phyloP scores from a whole-genome alignment of 1,140 invertebrate species.

The Berghia stephanieae region DNA sequence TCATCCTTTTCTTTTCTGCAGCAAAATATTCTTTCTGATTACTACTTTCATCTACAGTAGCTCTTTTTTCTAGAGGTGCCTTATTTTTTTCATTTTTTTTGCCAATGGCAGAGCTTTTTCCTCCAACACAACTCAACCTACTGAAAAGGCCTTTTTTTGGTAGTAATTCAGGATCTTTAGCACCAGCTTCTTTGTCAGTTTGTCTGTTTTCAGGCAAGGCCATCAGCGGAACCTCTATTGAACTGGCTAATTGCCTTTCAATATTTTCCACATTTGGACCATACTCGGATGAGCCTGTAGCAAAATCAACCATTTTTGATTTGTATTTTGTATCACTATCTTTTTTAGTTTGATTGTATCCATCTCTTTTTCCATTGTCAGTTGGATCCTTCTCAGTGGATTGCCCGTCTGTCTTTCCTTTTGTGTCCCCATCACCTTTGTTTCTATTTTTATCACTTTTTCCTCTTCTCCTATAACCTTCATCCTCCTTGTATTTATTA shows the following conservation, averaged over 20 bases:
- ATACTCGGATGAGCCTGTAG: too few species aligned
- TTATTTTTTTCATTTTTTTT: not conserved
- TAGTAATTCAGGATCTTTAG: not conserved
- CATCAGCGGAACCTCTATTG: not conserved
- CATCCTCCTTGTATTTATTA: not conserved
- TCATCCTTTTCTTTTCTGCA: not conserved
- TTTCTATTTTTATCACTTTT: not conserved
- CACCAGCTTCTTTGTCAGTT: not conserved
- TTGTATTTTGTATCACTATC: not conserved
- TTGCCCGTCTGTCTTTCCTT: not conserved
- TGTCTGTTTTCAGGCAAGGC: not conserved
- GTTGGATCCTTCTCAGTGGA: not conserved
- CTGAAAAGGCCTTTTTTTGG: conserved; percentile 1
- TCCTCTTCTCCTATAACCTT: not conserved
- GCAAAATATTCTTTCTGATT: not conserved
- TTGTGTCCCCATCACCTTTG: too few species aligned
- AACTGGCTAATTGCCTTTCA: not conserved
- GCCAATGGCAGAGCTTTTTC: not conserved
- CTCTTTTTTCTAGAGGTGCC: not conserved
- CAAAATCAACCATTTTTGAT: too few species aligned
- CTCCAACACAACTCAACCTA: not conserved
- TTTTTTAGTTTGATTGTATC: not conserved
- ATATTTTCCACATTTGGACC: not conserved
- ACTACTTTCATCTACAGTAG: not conserved
- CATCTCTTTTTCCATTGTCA: not conserved